phyloP scores from a whole-genome alignment of 2,888 invertebrate species.

The Coleophora flavipennella region DNA sequence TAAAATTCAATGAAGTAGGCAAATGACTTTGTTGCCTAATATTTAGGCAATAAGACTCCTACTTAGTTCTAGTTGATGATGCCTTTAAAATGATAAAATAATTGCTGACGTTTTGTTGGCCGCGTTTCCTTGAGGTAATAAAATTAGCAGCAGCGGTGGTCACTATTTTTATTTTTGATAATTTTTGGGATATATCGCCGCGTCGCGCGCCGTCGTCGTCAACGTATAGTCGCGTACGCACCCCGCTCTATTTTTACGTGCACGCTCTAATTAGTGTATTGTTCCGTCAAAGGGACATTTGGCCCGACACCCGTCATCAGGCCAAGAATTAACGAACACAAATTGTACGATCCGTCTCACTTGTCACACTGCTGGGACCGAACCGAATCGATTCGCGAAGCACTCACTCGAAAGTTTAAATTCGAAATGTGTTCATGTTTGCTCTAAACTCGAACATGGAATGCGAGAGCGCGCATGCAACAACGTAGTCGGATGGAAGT shows the following conservation, averaged over 20 bases:
- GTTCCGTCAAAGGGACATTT: slow-evolving; percentile 35
- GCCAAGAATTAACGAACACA: slow-evolving; percentile 35
- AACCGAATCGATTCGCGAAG: slow-evolving; percentile 36
- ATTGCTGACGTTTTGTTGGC: too few species aligned
- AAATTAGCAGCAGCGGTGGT: slow-evolving; percentile 17
- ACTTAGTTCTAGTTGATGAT: too few species aligned
- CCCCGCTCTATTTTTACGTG: slow-evolving; percentile 33
- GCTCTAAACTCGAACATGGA: slow-evolving; percentile 26
- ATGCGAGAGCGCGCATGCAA: slow-evolving; percentile 32
- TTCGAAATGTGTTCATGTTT: too few species aligned
- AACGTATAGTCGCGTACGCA: slow-evolving; percentile 16
- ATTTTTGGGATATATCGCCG: too few species aligned
- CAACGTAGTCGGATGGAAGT: slow-evolving; percentile 47
- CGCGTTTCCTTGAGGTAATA: too few species aligned
- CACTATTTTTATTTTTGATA: slow-evolving; percentile 16
- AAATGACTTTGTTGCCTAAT: too few species aligned
- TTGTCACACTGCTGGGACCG: slow-evolving; percentile 32
- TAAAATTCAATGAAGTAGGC: too few species aligned
- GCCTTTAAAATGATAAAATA: too few species aligned
- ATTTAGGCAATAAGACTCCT: too few species aligned
- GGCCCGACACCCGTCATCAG: slow-evolving; percentile 13
- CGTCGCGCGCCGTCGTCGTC: slow-evolving; percentile 5
- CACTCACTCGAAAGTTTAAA: slow-evolving; percentile 29
- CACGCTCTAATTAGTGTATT: slow-evolving; percentile 41
- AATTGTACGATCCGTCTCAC: slow-evolving; percentile 46